Evolutionary conservation across 2,113 vertebrate species (phyloP), one percentile per base, ranked within the genome.

Genomic region (Ancistrus triradiatus): DNA sequence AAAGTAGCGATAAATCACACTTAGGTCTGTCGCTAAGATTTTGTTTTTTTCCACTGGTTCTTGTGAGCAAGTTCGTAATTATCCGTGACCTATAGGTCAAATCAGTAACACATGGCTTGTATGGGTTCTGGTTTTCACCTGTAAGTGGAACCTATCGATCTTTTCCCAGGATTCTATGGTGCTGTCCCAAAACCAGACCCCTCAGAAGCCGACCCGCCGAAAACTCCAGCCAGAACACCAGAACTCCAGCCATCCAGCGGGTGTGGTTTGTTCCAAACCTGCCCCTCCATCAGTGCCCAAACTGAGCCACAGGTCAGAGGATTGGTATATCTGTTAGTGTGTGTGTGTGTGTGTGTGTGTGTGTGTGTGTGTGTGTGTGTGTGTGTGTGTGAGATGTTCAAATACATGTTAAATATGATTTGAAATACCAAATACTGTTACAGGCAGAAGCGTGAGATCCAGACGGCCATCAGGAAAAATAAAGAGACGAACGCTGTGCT

Each of bases 401-500:
- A n/a, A n/a, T n/a, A n/a, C n/a, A n/a, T n/a, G n/a, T n/a, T n/a
- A n/a, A n/a, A n/a, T n/a, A n/a, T n/a, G n/a, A n/a, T n/a, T n/a
- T n/a, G n/a, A n/a, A n/a, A n/a, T n/a, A n/a, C n/a, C n/a, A n/a
- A n/a, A n/a, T n/a, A n/a, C n/a, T 63, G 22, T 63, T 75, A 63
- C 84, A 92, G 84, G 52, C 91, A 94, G 88, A 97, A 94, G 87
- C 91, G 87, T 75, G 92, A 90, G 68, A 94, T 98, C 85, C 95
- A 98, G 74, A 92, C 87, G 0, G 91, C 93, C 15, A 95, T 98
- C 76, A 90, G 95, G 3, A 97, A 95, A 84, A 96, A 95, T 84
- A 95, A 92, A 82, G 95, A 98, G 79, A 86, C 90, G 68, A 97
- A 98, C 42, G 93, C 92, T 0, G 94, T 98, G 46, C 82, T 98